phyloP scores from a whole-genome alignment of 2,797 vertebrate species.

The Gobionotothen gibberifrons region DNA sequence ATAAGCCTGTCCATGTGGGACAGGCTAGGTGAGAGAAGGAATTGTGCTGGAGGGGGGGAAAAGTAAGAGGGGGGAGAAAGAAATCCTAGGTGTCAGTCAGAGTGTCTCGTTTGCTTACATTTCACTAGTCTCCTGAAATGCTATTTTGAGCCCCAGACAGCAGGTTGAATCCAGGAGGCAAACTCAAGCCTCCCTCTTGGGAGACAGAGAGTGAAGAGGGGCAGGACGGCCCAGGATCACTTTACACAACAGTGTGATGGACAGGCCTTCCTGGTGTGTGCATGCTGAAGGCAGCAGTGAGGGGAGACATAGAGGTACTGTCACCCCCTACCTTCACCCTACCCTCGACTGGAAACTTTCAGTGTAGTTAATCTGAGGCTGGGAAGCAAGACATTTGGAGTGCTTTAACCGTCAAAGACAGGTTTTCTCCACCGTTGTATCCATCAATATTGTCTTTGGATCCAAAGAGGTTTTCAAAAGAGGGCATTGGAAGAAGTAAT shows the following conservation, averaged over 20 bases:
- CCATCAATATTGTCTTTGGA: conserved; percentile 44
- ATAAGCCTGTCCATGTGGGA: conserved; percentile 56
- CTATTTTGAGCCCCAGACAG: conserved; percentile 86
- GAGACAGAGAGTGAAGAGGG: conserved; percentile 72
- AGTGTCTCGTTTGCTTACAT: conserved; percentile 84
- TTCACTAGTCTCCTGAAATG: conserved; percentile 84
- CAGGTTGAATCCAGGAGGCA: conserved; percentile 84
- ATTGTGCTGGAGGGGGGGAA: conserved; percentile 59
- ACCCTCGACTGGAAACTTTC: conserved; percentile 50
- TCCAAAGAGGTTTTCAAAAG: conserved; percentile 52
- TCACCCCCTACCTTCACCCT: conserved; percentile 49
- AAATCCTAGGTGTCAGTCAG: conserved; percentile 81
- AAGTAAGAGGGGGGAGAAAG: conserved; percentile 52
- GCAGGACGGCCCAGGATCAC: conserved; percentile 73
- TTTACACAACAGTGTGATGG: conserved; percentile 84
- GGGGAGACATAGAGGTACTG: conserved; percentile 44
- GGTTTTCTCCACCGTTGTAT: conserved; percentile 34
- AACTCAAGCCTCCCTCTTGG: conserved; percentile 80
- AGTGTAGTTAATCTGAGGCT: conserved; percentile 37
- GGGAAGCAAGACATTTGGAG: conserved; percentile 35
- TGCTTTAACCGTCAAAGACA: conserved; percentile 58
- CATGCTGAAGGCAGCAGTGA: conserved; percentile 65
- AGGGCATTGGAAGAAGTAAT: conserved; percentile 44
- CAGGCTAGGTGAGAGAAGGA: conserved; percentile 57
- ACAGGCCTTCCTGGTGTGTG: conserved; percentile 79